Percentiles rank a stretch among this genome's conserved stretches.
Evolutionary conservation across 2,888 invertebrate species (phyloP).

Genomic region (Sceliomorpha sp.): DNA sequence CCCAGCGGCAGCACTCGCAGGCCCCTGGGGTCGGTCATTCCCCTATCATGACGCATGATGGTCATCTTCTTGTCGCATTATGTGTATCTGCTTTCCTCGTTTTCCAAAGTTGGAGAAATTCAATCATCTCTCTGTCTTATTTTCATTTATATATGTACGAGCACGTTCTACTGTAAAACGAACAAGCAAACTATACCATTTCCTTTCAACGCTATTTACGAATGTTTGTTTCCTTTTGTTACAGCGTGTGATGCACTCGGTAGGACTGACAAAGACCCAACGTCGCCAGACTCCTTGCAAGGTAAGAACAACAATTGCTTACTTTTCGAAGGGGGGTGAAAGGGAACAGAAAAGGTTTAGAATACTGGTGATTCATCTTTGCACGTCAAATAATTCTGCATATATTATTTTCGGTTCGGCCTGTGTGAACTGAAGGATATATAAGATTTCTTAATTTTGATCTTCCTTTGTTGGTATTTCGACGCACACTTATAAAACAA

Average conservation of each 20-base stretch:
- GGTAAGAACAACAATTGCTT: slow-evolving; percentile 64
- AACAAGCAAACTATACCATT: too few relatives aligned
- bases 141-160: background rate
- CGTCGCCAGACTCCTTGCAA: slow-evolving; percentile 83
- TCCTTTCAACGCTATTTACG: too few relatives aligned
- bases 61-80: slow-evolving; percentile 73
- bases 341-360: too few relatives aligned
- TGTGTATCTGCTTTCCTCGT: slow-evolving; percentile 61
- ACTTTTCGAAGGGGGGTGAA: background rate
- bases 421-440: too few relatives aligned
- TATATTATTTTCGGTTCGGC: too few relatives aligned
- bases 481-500: too few relatives aligned
- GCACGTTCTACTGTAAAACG: too few relatives aligned
- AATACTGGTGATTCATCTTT: slow-evolving; percentile 8
- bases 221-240: slow-evolving; percentile 77
- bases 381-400: background rate
- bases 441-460: too few relatives aligned
- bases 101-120: slow-evolving; percentile 45
- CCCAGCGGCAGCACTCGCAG: slow-evolving; percentile 64
- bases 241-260: slow-evolving; percentile 83
- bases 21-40: slow-evolving; percentile 58
- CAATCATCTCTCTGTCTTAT: slow-evolving; percentile 15
- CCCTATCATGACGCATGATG: slow-evolving; percentile 71
- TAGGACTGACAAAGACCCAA: slow-evolving; percentile 88
- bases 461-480: too few relatives aligned